Evolutionary conservation across 2,113 vertebrate species (phyloP), one percentile per base, ranked within the genome.

Genomic region (Pseudorectes ferrugineus): DNA sequence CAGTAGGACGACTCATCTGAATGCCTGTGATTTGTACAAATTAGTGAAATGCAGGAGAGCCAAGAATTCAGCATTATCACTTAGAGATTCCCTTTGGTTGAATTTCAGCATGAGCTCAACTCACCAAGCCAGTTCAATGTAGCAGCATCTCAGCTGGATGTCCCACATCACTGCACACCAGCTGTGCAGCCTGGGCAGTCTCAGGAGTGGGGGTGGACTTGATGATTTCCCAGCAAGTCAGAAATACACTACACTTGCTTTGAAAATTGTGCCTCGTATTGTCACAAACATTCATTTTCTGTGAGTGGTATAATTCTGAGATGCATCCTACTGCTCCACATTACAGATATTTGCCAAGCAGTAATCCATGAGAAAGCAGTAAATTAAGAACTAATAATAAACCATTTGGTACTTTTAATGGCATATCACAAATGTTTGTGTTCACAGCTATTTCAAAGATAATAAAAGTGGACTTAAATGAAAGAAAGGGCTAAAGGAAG

Each of bases 1-100:
- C 11, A 68, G 28, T 74, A 77, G 48, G 51, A 59, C 33, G 31
- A 45, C 12, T 78, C 43, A 29, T 36, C 23, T 54, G 42, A 48
- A 66, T 42, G 28, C 22, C 11, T 21, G 38, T 89, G 13, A 43
- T 88, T 61, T 81, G 38, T 51, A 84, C 12, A 17, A 80, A 46
- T 16, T 8, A 77, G 24, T 8, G 0, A 78, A 78, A 26, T 35
- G 25, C 0, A 0, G 12, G 36, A 58, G 70, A 70, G 36, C 43
- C 52, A 45, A 59, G 36, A 86, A 89, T 67, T 61, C 59, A 59
- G 40, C 28, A 16, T 70, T 63, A 48, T n/a, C 22, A 7, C 11
- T 12, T 23, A 61, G 29, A 5, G 0, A 51, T 80, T 82, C n/a
- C 45, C 72, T 92, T 91, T 42, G 6, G 38, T 29, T 43, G 58